Evolutionary conservation across 2,888 invertebrate species (phyloP), one percentile per base, ranked within the genome.

Genomic region (Polyommatus icarus): DNA sequence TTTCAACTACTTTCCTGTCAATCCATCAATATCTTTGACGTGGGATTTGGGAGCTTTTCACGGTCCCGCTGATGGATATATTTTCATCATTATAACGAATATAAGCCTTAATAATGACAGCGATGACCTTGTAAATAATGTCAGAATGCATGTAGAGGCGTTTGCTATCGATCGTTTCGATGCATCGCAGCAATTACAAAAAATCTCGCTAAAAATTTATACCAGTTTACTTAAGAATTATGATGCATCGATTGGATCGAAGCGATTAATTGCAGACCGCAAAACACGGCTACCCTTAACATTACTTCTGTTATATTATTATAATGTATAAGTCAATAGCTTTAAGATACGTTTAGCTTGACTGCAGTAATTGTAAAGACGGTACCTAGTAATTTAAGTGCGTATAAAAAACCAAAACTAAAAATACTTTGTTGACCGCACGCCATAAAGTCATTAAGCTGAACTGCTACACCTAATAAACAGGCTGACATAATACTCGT

Each of bases 31-130:
- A 67, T 67, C 29, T 18, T 67, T 67, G 67, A 67, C 67, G 29
- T 67, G 67, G 67, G 67, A 67, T 67, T 67, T 67, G 67, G 67
- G 18, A 32, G 67, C 67, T 67, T 67, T 61, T 61, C 61, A 61
- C 61, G 20, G 20, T 59, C 24, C 67, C 20, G 18, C 29, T 67
- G 67, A 67, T 67, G 67, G 67, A 67, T 67, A 67, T 32, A 32
- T 32, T 67, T 67, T 29, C 29, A 32, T 18, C 67, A 18, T 29
- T 15, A 32, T 67, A 67, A 67, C 8, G 29, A 67, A 67, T 32
- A 67, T 67, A 6, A 18, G 29, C 29, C 15, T 1, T 6, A 67
- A 18, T 29, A 12, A 29, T 67, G 29, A 67, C 61, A 24, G 24
- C 61, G 10, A 10, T 61, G 10, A 4, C 10, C 61, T 20, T 24